Conservation (phyloP, 2,113 vertebrate genomes). For the Mugil cephalus region DNA sequence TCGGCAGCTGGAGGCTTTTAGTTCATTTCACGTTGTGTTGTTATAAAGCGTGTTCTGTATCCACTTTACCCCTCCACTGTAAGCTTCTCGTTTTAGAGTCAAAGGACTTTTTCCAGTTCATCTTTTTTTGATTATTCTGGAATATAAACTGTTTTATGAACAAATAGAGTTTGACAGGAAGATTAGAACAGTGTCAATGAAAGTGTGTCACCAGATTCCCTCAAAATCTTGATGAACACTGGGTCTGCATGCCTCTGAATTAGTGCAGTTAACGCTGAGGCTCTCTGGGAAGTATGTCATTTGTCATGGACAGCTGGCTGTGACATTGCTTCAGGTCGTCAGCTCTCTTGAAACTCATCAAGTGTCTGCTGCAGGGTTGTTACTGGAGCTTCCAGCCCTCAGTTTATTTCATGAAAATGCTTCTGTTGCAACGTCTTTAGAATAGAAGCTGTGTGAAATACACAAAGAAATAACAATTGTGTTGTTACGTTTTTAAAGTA, state of each 20-base stretch:
- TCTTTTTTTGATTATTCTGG: background rate
- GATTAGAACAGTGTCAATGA: background rate
- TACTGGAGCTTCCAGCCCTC: constrained; percentile 2
- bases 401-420: background rate
- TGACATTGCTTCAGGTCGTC: constrained; percentile 24
- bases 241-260: background rate
- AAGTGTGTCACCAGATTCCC: background rate
- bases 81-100: background rate
- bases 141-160: too few relatives aligned
- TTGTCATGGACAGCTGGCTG: background rate
- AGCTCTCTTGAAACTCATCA: constrained; percentile 21
- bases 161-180: background rate
- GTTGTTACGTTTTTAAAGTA: constrained; percentile 9
- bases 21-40: background rate
- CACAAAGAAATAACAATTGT: background rate
- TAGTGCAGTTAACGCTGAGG: background rate
- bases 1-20: background rate
- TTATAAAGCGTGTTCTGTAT: too few relatives aligned
- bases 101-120: background rate
- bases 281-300: background rate
- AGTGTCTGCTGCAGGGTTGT: background rate
- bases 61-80: too few relatives aligned
- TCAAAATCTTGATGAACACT: background rate
- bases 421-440: too few relatives aligned
- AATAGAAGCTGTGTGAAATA: background rate